These are phyloP conservation scores for Drosophila ustulata DNA, from an alignment of 2,888 invertebrate species.

Conservation along the genomic window DNA sequence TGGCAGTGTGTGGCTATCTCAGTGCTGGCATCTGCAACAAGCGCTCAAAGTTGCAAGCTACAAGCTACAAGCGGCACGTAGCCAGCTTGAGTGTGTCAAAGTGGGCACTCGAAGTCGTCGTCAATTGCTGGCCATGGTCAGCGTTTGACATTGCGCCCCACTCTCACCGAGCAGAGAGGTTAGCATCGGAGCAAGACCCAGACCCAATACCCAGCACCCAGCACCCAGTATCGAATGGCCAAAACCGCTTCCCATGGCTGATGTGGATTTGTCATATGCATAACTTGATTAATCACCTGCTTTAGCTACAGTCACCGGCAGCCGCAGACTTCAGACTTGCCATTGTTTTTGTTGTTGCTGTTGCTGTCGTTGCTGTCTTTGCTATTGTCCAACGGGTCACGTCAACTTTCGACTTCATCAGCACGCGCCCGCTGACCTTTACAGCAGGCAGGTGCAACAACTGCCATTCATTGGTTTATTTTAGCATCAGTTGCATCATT, in stretches of 20 bases:
- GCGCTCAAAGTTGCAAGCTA: conserved; percentile 11
- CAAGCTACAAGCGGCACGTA: conserved; percentile 50
- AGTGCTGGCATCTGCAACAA: conserved; percentile 62
- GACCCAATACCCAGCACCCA: background rate
- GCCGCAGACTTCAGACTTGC: conserved; percentile 14
- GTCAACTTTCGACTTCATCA: conserved; percentile 61
- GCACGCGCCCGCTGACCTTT: conserved; percentile 77
- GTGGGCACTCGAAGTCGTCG: conserved; percentile 53
- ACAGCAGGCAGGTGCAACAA: conserved; percentile 40
- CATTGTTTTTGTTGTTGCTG: background rate
- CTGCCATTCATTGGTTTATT: conserved; percentile 46
- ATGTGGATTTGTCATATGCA: conserved; percentile 67
- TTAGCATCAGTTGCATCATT: conserved; percentile 53
- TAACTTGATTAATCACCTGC: conserved; percentile 61
- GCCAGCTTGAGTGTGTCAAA: conserved; percentile 58
- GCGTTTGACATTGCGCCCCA: conserved; percentile 50
- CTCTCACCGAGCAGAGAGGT: conserved; percentile 31
- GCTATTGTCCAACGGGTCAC: conserved; percentile 60
- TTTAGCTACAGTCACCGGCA: conserved; percentile 27
- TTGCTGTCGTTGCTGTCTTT: background rate
- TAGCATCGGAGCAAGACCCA: conserved; percentile 11
- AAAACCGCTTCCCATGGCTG: conserved; percentile 36
- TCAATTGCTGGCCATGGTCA: conserved; percentile 55
- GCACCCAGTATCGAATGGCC: background rate
- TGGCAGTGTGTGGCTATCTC: conserved; percentile 71